Evolutionary conservation across 2,113 vertebrate species (phyloP).

Genomic region (Prionailurus bengalensis): DNA sequence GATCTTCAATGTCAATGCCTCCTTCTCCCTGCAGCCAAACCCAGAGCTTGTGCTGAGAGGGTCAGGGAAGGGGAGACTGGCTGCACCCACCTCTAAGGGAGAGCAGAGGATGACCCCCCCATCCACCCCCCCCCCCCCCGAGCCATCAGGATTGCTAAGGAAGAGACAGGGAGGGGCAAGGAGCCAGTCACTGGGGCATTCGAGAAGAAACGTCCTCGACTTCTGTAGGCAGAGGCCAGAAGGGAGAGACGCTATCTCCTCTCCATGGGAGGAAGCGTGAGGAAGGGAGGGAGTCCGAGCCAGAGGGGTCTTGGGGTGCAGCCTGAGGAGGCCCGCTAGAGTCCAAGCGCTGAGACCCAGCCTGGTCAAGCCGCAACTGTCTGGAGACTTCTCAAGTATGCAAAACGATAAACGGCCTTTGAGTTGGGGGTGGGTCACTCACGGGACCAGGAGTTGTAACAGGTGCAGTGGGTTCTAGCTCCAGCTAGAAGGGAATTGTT

Average conservation of each 20-base stretch:
- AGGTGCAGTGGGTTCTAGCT: rapidly evolving
- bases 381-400: rapidly evolving
- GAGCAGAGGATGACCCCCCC: background rate
- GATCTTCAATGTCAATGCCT: no score
- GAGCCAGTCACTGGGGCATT: background rate
- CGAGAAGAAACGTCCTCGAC: background rate
- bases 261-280: rapidly evolving
- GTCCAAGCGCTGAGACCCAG: background rate
- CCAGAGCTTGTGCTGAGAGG: background rate
- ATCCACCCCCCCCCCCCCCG: rapidly evolving
- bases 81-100: no score
- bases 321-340: background rate
- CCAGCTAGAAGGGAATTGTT: background rate
- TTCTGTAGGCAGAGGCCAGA: rapidly evolving
- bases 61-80: background rate
- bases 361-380: background rate
- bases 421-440: rapidly evolving
- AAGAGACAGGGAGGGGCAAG: background rate
- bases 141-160: rapidly evolving
- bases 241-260: rapidly evolving
- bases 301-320: rapidly evolving
- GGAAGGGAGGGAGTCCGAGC: background rate
- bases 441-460: rapidly evolving
- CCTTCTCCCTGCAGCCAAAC: background rate
- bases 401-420: rapidly evolving